phyloP scores from a whole-genome alignment of 2,797 vertebrate species.

The Poeciliopsis presidionis region DNA sequence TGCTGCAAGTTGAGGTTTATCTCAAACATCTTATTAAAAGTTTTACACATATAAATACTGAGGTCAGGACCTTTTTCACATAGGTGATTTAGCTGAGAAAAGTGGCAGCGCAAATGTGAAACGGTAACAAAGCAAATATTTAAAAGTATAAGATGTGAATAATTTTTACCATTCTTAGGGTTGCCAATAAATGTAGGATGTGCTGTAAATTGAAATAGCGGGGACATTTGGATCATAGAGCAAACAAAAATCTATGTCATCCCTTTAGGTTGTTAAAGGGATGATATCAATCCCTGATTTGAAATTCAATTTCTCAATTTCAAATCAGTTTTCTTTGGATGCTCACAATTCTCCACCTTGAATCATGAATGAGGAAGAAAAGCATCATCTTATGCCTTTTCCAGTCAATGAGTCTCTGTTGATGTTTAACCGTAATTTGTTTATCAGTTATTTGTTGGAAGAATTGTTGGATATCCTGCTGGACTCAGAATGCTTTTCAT shows the following conservation, averaged over 20 bases:
- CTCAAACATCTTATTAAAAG: background rate
- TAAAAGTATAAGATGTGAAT: background rate
- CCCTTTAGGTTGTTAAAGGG: background rate
- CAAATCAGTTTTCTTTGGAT: background rate
- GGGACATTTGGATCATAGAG: background rate
- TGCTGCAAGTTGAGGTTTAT: background rate
- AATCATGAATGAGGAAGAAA: background rate
- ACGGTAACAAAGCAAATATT: background rate
- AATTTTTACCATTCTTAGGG: background rate
- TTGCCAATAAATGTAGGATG: background rate
- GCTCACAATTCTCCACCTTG: background rate
- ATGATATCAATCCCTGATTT: too few relatives aligned
- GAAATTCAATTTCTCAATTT: background rate
- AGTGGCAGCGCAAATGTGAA: background rate
- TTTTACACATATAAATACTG: background rate
- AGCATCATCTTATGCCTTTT: background rate
- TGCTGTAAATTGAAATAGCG: background rate
- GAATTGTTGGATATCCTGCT: background rate
- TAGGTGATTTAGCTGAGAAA: background rate
- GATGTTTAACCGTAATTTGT: background rate
- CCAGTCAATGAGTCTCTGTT: background rate
- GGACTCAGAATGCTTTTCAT: background rate
- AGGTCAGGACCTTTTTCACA: background rate
- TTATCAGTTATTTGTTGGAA: background rate
- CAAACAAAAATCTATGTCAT: background rate